Percentiles rank a stretch among this genome's conserved stretches.
These are phyloP conservation scores for Picus viridis DNA, from an alignment of 2,797 vertebrate species.

Conservation along the genomic window DNA sequence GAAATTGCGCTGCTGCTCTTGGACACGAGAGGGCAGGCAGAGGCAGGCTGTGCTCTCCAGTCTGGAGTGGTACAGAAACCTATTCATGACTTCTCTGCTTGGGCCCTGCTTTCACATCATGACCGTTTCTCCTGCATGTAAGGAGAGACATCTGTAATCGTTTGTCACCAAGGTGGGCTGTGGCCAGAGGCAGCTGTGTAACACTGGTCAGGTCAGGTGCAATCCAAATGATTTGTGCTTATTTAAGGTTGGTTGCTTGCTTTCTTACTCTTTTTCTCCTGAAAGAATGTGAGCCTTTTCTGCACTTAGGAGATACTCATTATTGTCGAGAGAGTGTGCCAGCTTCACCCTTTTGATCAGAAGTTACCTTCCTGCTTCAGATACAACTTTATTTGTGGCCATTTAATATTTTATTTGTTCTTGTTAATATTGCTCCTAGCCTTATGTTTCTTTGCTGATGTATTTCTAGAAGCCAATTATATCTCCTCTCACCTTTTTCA, in stretches of 20 bases:
- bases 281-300: background rate
- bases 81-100: fast-evolving
- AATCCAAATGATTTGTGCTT: background rate
- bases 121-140: background rate
- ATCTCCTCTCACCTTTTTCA: background rate
- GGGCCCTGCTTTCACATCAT: background rate
- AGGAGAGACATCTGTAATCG: background rate
- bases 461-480: background rate
- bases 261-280: background rate
- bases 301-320: background rate
- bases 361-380: background rate
- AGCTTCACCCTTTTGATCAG: background rate
- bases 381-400: background rate
- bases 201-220: background rate
- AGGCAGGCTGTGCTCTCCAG: background rate
- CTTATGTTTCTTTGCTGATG: background rate
- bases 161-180: background rate
- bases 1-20: background rate
- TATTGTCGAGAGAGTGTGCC: background rate
- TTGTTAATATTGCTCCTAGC: background rate
- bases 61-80: background rate
- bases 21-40: conserved; percentile 18
- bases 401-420: background rate
- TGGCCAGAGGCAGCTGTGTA: background rate
- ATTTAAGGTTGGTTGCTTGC: background rate